phyloP scores from a whole-genome alignment of 2,797 vertebrate species.

The Squalus acanthias region DNA sequence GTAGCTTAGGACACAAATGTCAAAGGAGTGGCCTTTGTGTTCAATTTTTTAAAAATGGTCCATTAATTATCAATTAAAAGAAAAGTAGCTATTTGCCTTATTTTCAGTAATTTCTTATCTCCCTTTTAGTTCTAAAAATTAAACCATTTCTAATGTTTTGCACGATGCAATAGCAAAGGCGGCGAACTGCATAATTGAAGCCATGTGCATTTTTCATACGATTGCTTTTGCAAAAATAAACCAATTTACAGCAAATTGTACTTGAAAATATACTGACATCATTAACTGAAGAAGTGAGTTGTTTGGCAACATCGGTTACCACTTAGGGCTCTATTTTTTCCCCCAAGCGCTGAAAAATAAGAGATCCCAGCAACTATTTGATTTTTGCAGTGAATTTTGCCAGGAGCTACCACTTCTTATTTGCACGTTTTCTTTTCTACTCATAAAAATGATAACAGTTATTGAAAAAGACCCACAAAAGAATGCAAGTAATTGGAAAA shows the following conservation, averaged over 20 bases:
- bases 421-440: no score
- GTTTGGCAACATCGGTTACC: background rate
- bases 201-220: background rate
- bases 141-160: background rate
- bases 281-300: background rate
- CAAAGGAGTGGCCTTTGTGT: background rate
- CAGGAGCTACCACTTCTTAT: background rate
- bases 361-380: background rate
- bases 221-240: background rate
- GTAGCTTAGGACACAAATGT: conserved; percentile 32
- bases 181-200: background rate
- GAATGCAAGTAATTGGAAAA: background rate
- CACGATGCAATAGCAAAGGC: no score
- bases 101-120: background rate
- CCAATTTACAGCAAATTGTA: background rate
- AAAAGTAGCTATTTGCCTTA: background rate
- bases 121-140: background rate
- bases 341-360: background rate
- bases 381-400: background rate
- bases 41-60: background rate
- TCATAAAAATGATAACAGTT: no score
- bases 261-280: background rate
- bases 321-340: background rate
- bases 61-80: background rate
- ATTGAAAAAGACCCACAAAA: background rate